Base-by-base conservation (phyloP, 2,797 vertebrate genomes). In the Sebastes steindachneri region DNA sequence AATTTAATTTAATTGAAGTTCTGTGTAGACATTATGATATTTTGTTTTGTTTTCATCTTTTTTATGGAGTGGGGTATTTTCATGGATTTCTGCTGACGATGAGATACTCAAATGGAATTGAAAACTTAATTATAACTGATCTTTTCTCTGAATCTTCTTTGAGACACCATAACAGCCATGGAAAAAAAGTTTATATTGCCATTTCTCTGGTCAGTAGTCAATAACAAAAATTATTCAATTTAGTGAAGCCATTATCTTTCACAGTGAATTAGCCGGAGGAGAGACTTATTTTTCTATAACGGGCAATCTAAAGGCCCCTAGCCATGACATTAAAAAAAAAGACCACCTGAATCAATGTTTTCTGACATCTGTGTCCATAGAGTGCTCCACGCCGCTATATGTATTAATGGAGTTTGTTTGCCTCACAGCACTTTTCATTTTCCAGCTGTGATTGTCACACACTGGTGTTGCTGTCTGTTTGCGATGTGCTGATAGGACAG, bases 331-430 rank as follows among this genome's bases (percentile, higher is more conserved):
- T 63, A 82, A 76, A 76, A 79, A 45, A 45, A 73, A 79, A 65
- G n/a, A n/a, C 48, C 48, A 75, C 76, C 82, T 86, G 71, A 92
- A 93, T 94, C 93, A 85, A 90, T 94, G 88, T 79, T 86, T 83
- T 68, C 79, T 93, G 91, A 91, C 91, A 87, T 89, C 76, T 92
- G 86, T 92, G 90, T 92, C 90, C 89, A 83, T 86, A 51, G 33
- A 86, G 85, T 68, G 88, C 85, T 83, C 82, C 80, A 4, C 57
- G 72, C 80, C 26, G 68, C 89, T 79, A 31, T 84, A 79, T 88
- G 86, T 92, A 94, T 94, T 94, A 94, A 95, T 95, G 89, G 91
- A 90, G 89, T 94, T 87, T 93, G 92, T 95, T 93, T 94, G 94
- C 93, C 94, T 94, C 86, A 79, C 75, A 93, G 92, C 90, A 83